These are phyloP conservation scores for Ceratitis capitata DNA, from an alignment of 1,140 invertebrate species.

Conservation along the genomic window DNA sequence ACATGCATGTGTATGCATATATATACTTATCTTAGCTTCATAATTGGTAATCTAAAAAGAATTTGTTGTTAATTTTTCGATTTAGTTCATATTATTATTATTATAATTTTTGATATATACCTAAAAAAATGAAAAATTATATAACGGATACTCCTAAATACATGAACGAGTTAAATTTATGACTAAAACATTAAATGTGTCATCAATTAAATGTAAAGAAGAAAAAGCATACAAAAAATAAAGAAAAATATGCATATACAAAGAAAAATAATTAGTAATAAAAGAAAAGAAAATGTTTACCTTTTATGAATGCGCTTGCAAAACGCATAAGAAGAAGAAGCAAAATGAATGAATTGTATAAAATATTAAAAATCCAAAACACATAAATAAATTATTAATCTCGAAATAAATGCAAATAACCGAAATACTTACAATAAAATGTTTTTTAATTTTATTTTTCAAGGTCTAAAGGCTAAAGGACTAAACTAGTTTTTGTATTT, in stretches of 20 bases:
- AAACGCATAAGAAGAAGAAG: not conserved
- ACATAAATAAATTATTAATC: conserved; percentile 38
- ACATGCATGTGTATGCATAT: too few relatives aligned
- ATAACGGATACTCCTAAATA: too few relatives aligned
- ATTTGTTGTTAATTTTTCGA: not conserved
- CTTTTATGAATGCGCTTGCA: not conserved
- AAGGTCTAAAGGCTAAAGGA: not conserved
- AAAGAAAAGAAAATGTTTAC: not conserved
- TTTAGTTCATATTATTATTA: not conserved
- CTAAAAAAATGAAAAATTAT: not conserved
- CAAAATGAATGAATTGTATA: not conserved
- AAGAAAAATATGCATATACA: too few relatives aligned
- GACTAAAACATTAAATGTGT: not conserved
- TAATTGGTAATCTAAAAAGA: not conserved
- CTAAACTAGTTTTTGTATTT: not conserved
- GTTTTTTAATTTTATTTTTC: not conserved
- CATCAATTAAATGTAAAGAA: not conserved
- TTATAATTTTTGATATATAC: not conserved
- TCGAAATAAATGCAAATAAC: conserved; percentile 24
- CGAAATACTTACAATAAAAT: not conserved
- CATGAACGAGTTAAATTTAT: not conserved
- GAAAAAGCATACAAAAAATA: not conserved
- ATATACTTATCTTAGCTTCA: too few relatives aligned
- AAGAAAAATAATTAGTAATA: not conserved
- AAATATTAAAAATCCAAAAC: not conserved